A percentile compares a stretch with the other conserved stretches of the same genome.
Conservation (phyloP, 2,888 invertebrate species). For the Cerceris ruficornis region DNA sequence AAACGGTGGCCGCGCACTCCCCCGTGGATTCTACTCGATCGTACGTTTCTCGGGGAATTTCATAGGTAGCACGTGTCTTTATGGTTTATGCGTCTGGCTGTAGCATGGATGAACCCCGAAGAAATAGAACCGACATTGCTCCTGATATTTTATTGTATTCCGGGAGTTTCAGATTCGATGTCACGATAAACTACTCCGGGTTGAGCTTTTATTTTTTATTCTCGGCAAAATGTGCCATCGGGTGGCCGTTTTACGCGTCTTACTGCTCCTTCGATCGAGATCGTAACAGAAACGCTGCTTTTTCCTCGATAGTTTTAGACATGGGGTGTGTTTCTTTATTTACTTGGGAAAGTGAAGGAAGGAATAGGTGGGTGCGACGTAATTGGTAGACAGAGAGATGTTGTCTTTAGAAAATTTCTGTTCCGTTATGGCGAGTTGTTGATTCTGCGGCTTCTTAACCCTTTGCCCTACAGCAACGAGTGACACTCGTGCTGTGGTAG, state of each 20-base stretch:
- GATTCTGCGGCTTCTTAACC: too few species aligned
- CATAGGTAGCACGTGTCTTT: constrained; percentile 68
- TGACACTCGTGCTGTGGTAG: too few species aligned
- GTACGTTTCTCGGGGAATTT: constrained; percentile 56
- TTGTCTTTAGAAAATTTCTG: too few species aligned
- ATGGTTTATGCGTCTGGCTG: constrained; percentile 74
- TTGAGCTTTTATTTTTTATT: constrained; percentile 20
- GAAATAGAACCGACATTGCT: constrained; percentile 56
- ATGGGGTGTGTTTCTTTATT: too few species aligned
- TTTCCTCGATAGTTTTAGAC: too few species aligned
- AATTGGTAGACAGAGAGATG: too few species aligned
- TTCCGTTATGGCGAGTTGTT: too few species aligned
- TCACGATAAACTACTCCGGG: constrained; percentile 42
- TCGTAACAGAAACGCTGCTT: too few species aligned
- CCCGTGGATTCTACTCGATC: constrained; percentile 48
- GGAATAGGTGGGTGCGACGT: too few species aligned
- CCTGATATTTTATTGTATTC: constrained; percentile 63
- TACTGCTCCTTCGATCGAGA: too few species aligned
- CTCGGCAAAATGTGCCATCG: constrained; percentile 33
- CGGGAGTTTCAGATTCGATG: constrained; percentile 45
- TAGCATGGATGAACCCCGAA: constrained; percentile 54
- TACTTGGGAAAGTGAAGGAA: too few species aligned
- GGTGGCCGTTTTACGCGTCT: constrained; percentile 25
- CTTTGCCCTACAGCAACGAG: too few species aligned
- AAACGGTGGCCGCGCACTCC: constrained; percentile 48